Evolutionary conservation across 2,797 vertebrate genomes (phyloP).

Genomic region (Phataginus tricuspis): DNA sequence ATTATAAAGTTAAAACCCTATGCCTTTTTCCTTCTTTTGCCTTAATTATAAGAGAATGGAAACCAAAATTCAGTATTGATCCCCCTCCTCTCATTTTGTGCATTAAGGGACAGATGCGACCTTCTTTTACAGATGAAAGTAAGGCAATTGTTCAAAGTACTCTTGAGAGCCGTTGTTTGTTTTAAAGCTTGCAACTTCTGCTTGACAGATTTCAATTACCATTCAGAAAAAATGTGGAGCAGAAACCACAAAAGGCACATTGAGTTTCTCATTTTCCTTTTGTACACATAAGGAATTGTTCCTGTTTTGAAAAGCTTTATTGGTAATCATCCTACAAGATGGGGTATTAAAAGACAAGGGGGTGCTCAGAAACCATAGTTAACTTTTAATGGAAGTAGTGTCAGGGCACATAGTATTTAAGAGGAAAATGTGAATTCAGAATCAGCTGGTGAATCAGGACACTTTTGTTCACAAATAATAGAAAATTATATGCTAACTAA

Average conservation of each 20-base stretch:
- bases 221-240: conserved; percentile 2
- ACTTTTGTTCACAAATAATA: not conserved
- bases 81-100: not conserved
- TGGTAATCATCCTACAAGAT: not conserved
- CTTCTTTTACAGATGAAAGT: not conserved
- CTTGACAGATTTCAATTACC: not conserved
- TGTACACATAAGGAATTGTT: not conserved
- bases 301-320: not conserved
- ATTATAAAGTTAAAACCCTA: not conserved
- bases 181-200: not conserved
- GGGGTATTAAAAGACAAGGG: not conserved
- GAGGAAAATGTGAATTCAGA: not conserved
- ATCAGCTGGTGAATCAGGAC: not conserved
- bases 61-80: not conserved
- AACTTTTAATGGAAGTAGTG: not conserved
- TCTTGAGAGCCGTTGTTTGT: not conserved
- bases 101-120: not conserved
- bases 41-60: not conserved
- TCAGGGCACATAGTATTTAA: not conserved
- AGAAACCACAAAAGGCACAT: not conserved
- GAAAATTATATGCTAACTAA: not conserved
- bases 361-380: not conserved
- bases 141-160: not conserved
- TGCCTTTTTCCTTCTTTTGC: not conserved
- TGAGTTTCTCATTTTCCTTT: not conserved